These are phyloP conservation scores for Microcaecilia unicolor DNA, from an alignment of 2,797 vertebrate species.

Conservation along the genomic window DNA sequence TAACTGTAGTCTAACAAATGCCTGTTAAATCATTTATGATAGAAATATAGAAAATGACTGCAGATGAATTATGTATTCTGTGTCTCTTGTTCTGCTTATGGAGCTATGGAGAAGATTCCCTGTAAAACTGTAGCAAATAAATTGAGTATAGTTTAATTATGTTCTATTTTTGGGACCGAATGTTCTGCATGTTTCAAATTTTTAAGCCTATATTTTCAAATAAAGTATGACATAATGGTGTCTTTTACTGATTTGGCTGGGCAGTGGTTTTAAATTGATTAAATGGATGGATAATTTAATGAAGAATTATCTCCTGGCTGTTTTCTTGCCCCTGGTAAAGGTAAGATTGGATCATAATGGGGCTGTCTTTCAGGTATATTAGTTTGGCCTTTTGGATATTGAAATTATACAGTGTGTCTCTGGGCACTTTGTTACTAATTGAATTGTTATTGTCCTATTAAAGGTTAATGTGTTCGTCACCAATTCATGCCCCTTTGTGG, in stretches of 20 bases:
- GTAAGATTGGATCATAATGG: slow-evolving; percentile 56
- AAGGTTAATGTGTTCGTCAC: slow-evolving; percentile 21
- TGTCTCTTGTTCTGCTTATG: too few relatives aligned
- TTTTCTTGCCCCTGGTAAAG: slow-evolving; percentile 44
- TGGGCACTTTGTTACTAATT: slow-evolving; percentile 22
- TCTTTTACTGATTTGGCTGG: slow-evolving; percentile 16
- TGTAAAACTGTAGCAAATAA: too few relatives aligned
- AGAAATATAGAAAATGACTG: too few relatives aligned
- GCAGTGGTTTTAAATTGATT: slow-evolving; percentile 33
- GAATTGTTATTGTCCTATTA: slow-evolving; percentile 24
- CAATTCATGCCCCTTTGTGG: slow-evolving; percentile 6
- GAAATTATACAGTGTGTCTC: slow-evolving; percentile 9
- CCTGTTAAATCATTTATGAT: too few relatives aligned
- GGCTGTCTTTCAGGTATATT: slow-evolving; percentile 42
- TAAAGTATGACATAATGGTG: slow-evolving; percentile 9
- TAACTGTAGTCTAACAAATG: too few relatives aligned
- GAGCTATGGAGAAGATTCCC: too few relatives aligned
- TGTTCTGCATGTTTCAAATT: slow-evolving; percentile 15
- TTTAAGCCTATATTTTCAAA: slow-evolving; percentile 15
- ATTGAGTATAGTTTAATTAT: too few relatives aligned
- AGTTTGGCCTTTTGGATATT: slow-evolving; percentile 48
- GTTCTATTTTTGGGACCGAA: too few relatives aligned
- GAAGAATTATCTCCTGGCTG: too few relatives aligned
- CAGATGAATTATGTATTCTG: too few relatives aligned
- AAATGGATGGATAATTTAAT: slow-evolving; percentile 35